Conservation (phyloP, 2,888 invertebrate genomes). For the Drosophila pseudotakahashii region DNA sequence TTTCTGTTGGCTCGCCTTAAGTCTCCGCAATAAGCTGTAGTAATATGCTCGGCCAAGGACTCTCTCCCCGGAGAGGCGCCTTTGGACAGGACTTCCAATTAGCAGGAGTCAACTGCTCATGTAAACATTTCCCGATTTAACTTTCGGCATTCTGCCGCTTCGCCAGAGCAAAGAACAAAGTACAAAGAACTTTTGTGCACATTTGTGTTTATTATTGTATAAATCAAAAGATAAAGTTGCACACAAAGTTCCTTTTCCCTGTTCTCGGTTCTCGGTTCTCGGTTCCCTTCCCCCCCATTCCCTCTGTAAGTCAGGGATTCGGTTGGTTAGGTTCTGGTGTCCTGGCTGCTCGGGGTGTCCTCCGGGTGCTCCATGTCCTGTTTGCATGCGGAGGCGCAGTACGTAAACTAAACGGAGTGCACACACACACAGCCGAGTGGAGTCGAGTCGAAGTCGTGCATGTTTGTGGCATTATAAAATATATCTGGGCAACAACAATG, state of each 20-base stretch:
- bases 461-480: constrained; percentile 70
- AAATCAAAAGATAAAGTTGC: constrained; percentile 74
- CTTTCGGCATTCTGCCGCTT: constrained; percentile 22
- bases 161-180: constrained; percentile 34
- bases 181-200: constrained; percentile 54
- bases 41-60: constrained; percentile 9
- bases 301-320: background rate
- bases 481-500: constrained; percentile 57
- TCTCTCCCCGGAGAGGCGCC: constrained; percentile 1
- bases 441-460: constrained; percentile 51
- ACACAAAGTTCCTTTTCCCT: constrained; percentile 51
- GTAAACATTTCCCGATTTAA: constrained; percentile 45
- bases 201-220: constrained; percentile 73
- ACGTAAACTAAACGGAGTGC: constrained; percentile 54
- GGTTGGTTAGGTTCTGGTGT: constrained; percentile 19
- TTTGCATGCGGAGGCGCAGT: constrained; percentile 50
- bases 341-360: background rate
- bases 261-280: no score
- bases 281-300: background rate
- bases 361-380: constrained; percentile 36
- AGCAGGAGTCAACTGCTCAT: constrained; percentile 45
- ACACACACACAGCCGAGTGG: constrained; percentile 11
- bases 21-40: constrained; percentile 12
- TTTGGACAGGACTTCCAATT: constrained; percentile 41
- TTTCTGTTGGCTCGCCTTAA: background rate